Base-by-base conservation (phyloP, 2,113 vertebrate species). In the Lepus europaeus region DNA sequence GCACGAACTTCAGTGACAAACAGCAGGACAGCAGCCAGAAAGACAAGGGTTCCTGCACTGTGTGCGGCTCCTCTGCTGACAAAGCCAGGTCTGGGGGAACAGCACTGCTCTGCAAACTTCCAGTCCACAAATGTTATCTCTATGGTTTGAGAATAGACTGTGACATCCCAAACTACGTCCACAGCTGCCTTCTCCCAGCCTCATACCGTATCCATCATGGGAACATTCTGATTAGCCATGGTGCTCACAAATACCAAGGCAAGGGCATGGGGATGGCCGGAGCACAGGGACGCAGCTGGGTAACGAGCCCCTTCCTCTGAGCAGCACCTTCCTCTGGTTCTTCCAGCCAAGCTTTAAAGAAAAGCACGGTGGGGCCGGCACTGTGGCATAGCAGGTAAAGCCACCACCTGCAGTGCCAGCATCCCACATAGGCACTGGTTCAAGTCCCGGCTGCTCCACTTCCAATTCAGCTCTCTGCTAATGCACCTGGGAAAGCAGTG, bases 71-170 rank as follows among this genome's bases (percentile, higher is more conserved):
- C 45, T 56, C 6, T 23, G 77, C 61, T 49, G 70, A 29, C 36
- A 70, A n/a, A 22, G 10, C 1, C 49, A 72, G 33, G 25, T 39
- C 12, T 61, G 27, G 23, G 8, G 45, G 45, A 45, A 69, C 17
- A 87, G 45, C 83, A 66, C 78, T 83, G 9, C 39, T 53, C 68
- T 91, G 31, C 31, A 80, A 49, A 88, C 87, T 6, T 0, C 9
- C 72, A 94, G 39, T 77, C 56, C 68, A 59, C 5, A 81, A 78
- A 61, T 77, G 96, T 97, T 53, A 87, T 61, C 9, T 93, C 53
- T 39, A 12, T 80, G 74, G 73, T 88, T 90, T 73, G 23, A 73
- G 51, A 90, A 96, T n/a, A 74, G 84, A 94, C 27, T 86, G 27
- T 78, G 31, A 93, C 19, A 94, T 31, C 23, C 27, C 51, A 23